Evolutionary conservation across 2,113 vertebrate genomes (phyloP), one percentile per base, ranked within the genome.

Genomic region (Rhipidura dahli): DNA sequence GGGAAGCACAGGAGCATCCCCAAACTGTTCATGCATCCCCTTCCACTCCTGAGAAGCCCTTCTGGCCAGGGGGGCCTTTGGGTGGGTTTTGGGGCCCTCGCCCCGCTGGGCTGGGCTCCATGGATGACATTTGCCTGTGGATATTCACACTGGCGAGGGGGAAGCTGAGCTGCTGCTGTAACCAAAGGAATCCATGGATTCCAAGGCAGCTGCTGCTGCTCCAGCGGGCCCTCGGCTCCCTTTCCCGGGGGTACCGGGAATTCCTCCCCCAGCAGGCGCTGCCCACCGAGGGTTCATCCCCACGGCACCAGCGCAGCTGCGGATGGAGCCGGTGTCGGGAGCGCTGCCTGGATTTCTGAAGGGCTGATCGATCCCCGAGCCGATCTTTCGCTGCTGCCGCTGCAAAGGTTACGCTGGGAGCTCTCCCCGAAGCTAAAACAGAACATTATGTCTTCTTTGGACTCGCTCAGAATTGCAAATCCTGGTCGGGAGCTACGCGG

Each of bases 111-210:
- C 16, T 0, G 8, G 40, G 50, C 14, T 42, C 59, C 10, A 0
- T 0, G 6, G 31, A 2, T 10, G 2, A 0, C n/a, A n/a, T 54
- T 53, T 50, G 2, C 33, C 35, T 2, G n/a, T 16, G 50, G 33
- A 3, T 14, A 2, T 12, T 50, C 2, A 0, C 33, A 1, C 15
- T 2, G 80, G 60, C 0, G 15, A 69, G 33, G 0, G 2, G 13
- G 30, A 1, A 7, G 30, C 16, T 2, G 65, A 59, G 60, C 6
- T 51, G 1, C 4, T 20, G 60, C 49, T 9, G 6, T 6, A 65
- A 8, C 44, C 17, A 5, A 7, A 13, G 0, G 27, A 3, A 4
- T 26, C 28, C 5, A 0, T 0, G 2, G 69, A 0, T 44, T 8
- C 40, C 5, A 59, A 0, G 6, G 19, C 7, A 5, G 4, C 31